phyloP scores from a whole-genome alignment of 2,113 vertebrate species.

The Oreochromis tanganicae region DNA sequence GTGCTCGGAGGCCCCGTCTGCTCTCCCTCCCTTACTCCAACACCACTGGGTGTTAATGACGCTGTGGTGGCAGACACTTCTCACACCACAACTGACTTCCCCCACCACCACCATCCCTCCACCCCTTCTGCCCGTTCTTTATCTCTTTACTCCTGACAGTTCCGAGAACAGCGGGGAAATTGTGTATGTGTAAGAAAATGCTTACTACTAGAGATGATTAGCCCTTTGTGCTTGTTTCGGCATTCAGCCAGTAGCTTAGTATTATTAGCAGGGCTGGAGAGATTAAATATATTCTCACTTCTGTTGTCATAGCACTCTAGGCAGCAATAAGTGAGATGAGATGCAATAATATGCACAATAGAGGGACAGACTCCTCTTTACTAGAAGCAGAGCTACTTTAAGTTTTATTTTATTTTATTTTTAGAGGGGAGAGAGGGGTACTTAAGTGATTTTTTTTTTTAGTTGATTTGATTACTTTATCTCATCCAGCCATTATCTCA shows the following conservation, averaged over 20 bases:
- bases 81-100: constrained; percentile 45
- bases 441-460: constrained; percentile 8
- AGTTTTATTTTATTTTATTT: constrained; percentile 7
- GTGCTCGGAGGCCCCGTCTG: constrained; percentile 66
- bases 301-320: constrained; percentile 56
- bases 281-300: constrained; percentile 54
- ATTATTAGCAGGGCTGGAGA: constrained; percentile 39
- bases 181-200: constrained; percentile 14
- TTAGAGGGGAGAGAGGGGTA: background rate
- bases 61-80: constrained; percentile 59
- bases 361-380: constrained; percentile 35
- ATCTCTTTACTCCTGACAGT: constrained; percentile 54
- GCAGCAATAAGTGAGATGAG: constrained; percentile 58
- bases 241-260: constrained; percentile 18
- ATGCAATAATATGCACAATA: constrained; percentile 39
- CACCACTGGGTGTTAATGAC: constrained; percentile 67
- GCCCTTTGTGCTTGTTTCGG: constrained; percentile 36
- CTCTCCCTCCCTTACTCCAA: constrained; percentile 44
- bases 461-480: constrained; percentile 30
- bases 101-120: background rate
- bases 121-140: constrained; percentile 30
- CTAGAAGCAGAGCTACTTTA: constrained; percentile 38
- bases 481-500: constrained; percentile 19
- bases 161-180: constrained; percentile 19
- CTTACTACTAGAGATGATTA: constrained; percentile 33